A percentile compares a stretch with the other conserved stretches of the same genome.
phyloP scores from a whole-genome alignment of 2,113 vertebrate genomes.

The Serinus canaria region DNA sequence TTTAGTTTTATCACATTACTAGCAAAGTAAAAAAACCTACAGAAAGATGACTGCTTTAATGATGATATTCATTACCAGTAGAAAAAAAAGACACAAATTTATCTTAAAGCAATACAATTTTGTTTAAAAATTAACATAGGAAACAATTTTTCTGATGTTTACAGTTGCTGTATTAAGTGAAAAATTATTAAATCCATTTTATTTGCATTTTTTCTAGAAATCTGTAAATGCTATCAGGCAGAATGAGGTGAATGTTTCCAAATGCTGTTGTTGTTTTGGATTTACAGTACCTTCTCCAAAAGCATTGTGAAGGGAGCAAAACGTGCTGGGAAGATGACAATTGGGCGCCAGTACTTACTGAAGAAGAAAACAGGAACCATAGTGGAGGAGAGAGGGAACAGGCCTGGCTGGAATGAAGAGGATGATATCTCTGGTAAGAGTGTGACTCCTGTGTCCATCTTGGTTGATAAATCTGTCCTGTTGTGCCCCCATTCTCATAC shows the following conservation, averaged over 20 bases:
- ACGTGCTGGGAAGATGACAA: conserved; percentile 95
- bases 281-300: conserved; percentile 90
- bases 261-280: neutral
- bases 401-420: conserved; percentile 88
- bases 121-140: neutral
- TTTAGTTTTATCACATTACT: neutral
- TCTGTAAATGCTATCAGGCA: neutral
- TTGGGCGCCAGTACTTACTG: conserved; percentile 88
- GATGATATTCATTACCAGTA: neutral
- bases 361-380: conserved; percentile 85
- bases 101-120: neutral
- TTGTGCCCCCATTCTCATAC: neutral
- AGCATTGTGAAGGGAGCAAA: conserved; percentile 97
- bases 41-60: neutral
- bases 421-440: conserved; percentile 91
- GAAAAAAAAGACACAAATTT: neutral
- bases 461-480: neutral
- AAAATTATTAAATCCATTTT: neutral
- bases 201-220: neutral
- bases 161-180: neutral
- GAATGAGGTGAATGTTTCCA: neutral
- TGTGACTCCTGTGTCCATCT: conserved; percentile 7
- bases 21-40: neutral
- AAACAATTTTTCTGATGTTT: neutral
- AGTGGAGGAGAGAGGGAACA: conserved; percentile 83